These are phyloP conservation scores for Elachura formosa DNA, from an alignment of 2,113 vertebrate genomes.

Conservation along the genomic window DNA sequence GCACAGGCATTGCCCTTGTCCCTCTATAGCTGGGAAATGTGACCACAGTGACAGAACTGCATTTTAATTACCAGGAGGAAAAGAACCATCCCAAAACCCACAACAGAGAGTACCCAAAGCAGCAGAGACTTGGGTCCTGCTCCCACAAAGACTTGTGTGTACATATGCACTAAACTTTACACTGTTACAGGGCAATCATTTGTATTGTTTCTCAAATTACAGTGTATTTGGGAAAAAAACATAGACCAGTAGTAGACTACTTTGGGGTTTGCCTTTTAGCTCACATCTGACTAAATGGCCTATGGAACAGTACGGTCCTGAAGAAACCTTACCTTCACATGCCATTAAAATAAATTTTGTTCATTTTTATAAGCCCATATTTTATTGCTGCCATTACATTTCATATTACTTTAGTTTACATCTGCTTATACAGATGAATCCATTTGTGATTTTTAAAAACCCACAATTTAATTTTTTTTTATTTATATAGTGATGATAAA, in stretches of 20 bases:
- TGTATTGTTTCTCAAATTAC: not conserved
- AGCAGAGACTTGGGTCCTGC: not conserved
- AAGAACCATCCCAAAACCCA: not conserved
- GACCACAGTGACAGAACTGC: not conserved
- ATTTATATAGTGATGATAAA: not conserved
- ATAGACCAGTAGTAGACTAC: not conserved
- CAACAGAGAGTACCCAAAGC: not conserved
- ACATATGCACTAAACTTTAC: not conserved
- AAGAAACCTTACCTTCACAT: not conserved
- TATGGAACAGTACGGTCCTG: not conserved
- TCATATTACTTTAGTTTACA: not conserved
- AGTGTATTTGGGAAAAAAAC: not conserved
- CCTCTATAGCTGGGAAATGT: not conserved
- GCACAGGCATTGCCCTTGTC: not conserved
- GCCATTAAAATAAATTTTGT: not conserved
- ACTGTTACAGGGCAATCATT: not conserved
- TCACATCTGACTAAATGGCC: not conserved
- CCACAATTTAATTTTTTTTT: not conserved
- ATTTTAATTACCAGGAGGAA: not conserved
- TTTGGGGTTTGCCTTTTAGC: not conserved
- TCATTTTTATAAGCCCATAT: not conserved
- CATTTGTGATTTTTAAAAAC: rapidly evolving
- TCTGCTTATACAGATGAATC: not conserved
- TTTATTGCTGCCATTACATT: not conserved
- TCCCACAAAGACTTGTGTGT: not conserved